Evolutionary conservation across 2,888 invertebrate species (phyloP).

Genomic region (Osmoderma eremita): DNA sequence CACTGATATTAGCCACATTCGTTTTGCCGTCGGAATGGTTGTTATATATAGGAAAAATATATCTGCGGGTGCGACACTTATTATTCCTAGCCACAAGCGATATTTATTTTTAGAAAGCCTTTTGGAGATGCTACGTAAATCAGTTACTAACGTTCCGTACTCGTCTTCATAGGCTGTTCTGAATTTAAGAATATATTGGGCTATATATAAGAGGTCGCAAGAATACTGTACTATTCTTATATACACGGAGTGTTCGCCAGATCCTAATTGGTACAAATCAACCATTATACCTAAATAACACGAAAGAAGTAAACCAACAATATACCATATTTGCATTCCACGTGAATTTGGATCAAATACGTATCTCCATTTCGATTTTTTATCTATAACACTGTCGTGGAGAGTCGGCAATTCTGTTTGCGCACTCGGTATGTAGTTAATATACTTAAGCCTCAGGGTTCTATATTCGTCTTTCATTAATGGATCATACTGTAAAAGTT

Average conservation of each 20-base stretch:
- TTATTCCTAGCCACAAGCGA: conserved; percentile 28
- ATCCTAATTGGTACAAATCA: conserved; percentile 46
- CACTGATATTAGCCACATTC: conserved; percentile 22
- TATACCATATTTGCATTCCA: conserved; percentile 35
- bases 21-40: not conserved
- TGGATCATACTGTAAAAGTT: conserved; percentile 44
- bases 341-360: conserved; percentile 38
- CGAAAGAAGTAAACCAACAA: conserved; percentile 29
- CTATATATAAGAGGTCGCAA: conserved; percentile 43
- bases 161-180: conserved; percentile 45
- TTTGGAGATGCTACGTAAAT: conserved; percentile 39
- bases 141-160: conserved; percentile 40
- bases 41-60: conserved; percentile 17
- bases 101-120: conserved; percentile 32
- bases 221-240: conserved; percentile 40
- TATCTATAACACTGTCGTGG: not conserved
- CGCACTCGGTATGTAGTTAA: conserved; percentile 45
- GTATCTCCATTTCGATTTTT: conserved; percentile 9
- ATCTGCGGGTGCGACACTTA: conserved; percentile 40
- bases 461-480: conserved; percentile 42
- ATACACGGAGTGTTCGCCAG: conserved; percentile 39
- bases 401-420: not conserved
- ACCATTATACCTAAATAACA: conserved; percentile 42
- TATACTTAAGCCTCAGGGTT: conserved; percentile 32
- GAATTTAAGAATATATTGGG: conserved; percentile 41